These are phyloP conservation scores for Zeugodacus cucurbitae DNA, from an alignment of 1,140 invertebrate species.

Conservation along the genomic window DNA sequence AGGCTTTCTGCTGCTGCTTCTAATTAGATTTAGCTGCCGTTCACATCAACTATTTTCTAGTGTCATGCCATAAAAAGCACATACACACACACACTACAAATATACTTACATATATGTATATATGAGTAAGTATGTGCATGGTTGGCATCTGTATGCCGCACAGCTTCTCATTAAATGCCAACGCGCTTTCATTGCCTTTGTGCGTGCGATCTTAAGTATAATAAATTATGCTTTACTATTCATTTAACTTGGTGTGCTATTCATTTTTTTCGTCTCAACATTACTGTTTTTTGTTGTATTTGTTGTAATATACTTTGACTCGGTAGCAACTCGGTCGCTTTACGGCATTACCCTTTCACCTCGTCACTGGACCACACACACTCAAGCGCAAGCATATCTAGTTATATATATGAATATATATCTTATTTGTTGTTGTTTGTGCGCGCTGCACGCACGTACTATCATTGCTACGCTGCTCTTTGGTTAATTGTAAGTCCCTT, in stretches of 20 bases:
- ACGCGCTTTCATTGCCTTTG: constrained; percentile 31
- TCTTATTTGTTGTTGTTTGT: background rate
- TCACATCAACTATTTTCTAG: constrained; percentile 21
- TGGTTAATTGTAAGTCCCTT: constrained; percentile 36
- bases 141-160: background rate
- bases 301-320: background rate
- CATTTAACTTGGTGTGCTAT: constrained; percentile 1
- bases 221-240: constrained; percentile 35
- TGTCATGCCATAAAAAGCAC: background rate
- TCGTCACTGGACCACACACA: constrained; percentile 1
- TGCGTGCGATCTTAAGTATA: constrained; percentile 28
- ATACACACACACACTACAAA: background rate
- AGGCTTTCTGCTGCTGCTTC: background rate
- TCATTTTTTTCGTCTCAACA: too few species aligned
- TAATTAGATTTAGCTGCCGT: constrained; percentile 26
- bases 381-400: too few species aligned
- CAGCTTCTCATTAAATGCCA: constrained; percentile 30
- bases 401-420: background rate
- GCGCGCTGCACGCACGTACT: background rate
- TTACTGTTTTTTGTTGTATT: too few species aligned
- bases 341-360: background rate
- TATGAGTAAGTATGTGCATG: background rate
- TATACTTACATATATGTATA: background rate
- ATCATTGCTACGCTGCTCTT: constrained; percentile 19
- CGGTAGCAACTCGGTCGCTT: background rate